Evolutionary conservation across 2,888 invertebrate genomes (phyloP).

Genomic region (Netelia fuscicornis): DNA sequence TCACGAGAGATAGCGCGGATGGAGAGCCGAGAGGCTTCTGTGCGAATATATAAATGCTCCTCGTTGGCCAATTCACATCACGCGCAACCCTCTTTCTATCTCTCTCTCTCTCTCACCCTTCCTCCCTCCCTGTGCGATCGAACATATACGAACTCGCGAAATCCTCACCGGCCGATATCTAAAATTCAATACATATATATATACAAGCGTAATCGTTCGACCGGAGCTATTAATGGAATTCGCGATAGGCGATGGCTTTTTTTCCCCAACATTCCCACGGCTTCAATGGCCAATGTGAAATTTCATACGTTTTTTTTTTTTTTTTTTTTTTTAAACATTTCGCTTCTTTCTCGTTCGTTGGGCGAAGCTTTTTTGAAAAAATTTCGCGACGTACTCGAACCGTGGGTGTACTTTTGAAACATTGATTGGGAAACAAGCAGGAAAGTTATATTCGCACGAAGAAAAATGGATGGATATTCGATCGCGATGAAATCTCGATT

Average conservation of each 20-base stretch:
- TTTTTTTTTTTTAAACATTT: background rate
- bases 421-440: too few relatives aligned
- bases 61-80: slow-evolving; percentile 34
- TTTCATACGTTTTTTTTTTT: background rate
- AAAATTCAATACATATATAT: slow-evolving; percentile 38
- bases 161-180: slow-evolving; percentile 30
- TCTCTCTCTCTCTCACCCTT: background rate
- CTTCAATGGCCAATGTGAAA: slow-evolving; percentile 4
- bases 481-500: too few relatives aligned
- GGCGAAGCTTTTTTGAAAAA: background rate
- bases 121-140: background rate
- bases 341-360: background rate
- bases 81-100: slow-evolving; percentile 9
- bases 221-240: slow-evolving; percentile 54
- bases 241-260: slow-evolving; percentile 36
- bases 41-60: slow-evolving; percentile 8
- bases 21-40: slow-evolving; percentile 46
- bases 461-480: too few relatives aligned
- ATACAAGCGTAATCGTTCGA: slow-evolving; percentile 22
- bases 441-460: too few relatives aligned
- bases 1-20: slow-evolving; percentile 43
- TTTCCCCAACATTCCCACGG: slow-evolving; percentile 17
- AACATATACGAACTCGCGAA: background rate
- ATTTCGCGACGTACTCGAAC: background rate
- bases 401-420: too few relatives aligned